A percentile compares a stretch with the other conserved stretches of the same genome.
Evolutionary conservation across 1,140 invertebrate genomes (phyloP).

Genomic region (Mizuhopecten yessoensis): DNA sequence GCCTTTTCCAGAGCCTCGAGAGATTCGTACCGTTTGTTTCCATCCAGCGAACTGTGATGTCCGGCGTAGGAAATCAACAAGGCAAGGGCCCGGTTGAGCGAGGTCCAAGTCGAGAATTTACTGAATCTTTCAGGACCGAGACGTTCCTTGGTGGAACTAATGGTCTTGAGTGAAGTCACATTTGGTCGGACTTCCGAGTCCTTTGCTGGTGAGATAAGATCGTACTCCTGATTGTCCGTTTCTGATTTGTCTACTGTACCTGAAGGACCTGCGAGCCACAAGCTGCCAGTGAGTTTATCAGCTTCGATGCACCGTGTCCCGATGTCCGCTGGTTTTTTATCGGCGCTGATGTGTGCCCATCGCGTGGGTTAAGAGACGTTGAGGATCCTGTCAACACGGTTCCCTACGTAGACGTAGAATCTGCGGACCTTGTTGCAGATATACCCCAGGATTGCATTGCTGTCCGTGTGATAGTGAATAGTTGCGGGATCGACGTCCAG

Average conservation of each 20-base stretch:
- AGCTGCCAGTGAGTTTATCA: neutral
- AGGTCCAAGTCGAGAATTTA: conserved; percentile 41
- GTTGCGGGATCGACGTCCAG: neutral
- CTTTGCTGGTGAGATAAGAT: conserved; percentile 32
- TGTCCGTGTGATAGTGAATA: conserved; percentile 44
- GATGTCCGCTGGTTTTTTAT: conserved; percentile 47
- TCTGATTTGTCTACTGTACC: neutral
- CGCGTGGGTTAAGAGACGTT: neutral
- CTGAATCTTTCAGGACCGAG: neutral
- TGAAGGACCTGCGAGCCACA: conserved; percentile 41
- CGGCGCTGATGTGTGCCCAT: conserved; percentile 45
- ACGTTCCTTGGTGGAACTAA: neutral
- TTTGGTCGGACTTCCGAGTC: neutral
- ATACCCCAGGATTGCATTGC: conserved; percentile 47
- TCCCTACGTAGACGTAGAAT: conserved; percentile 51
- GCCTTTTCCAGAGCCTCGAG: neutral
- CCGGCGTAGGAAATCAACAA: neutral
- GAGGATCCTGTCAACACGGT: conserved; percentile 44
- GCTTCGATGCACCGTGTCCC: neutral
- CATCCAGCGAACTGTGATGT: neutral
- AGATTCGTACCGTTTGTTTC: neutral
- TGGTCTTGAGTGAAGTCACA: neutral
- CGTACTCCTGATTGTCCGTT: neutral
- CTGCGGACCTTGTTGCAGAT: conserved; percentile 33
- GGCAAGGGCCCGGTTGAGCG: neutral